Evolutionary conservation across 2,113 vertebrate genomes (phyloP), one percentile per base, ranked within the genome.

Genomic region (Macaca mulatta): DNA sequence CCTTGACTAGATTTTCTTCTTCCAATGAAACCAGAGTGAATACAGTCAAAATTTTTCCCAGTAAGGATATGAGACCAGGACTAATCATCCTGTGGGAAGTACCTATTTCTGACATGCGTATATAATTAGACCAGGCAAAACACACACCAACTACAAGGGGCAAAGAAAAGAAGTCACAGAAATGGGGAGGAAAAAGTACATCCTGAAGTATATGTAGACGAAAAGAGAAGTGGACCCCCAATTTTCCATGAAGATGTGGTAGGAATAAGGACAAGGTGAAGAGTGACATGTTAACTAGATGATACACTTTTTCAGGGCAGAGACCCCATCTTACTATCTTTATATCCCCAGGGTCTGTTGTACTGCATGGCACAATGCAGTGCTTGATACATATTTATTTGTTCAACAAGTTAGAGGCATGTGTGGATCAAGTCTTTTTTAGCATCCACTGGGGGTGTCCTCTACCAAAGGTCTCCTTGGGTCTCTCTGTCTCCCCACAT

Each of bases 1-100:
- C 78, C 43, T 81, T 87, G 40, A 83, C 40, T 72, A 75, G 79
- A 82, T 50, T 92, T 82, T 61, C 59, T 94, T 88, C 89, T 95
- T 87, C 77, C 67, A 86, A 5, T 48, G 67, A 94, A 90, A 77
- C 55, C 30, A 64, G 0, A 40, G 25, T 57, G 55, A 80, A 80
- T 0, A 89, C 8, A 89, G 38, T 61, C 64, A 52, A 43, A 35
- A 0, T 17, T 50, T 52, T 32, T 52, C n/a, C 79, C 40, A 74
- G 32, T 17, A 92, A 8, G 61, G 9, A 55, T 38, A 82, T 59
- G 23, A 59, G 80, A 23, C 69, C 35, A 90, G n/a, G n/a, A 20
- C 11, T 48, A 74, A 50, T 72, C 30, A 79, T 12, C 22, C 35
- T 32, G 55, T 12, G 3, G 45, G 20, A 2, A 75, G 3, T 52